Percentiles rank a stretch among this genome's conserved stretches.
phyloP scores from a whole-genome alignment of 2,888 invertebrate genomes.

The Athalia circularis region DNA sequence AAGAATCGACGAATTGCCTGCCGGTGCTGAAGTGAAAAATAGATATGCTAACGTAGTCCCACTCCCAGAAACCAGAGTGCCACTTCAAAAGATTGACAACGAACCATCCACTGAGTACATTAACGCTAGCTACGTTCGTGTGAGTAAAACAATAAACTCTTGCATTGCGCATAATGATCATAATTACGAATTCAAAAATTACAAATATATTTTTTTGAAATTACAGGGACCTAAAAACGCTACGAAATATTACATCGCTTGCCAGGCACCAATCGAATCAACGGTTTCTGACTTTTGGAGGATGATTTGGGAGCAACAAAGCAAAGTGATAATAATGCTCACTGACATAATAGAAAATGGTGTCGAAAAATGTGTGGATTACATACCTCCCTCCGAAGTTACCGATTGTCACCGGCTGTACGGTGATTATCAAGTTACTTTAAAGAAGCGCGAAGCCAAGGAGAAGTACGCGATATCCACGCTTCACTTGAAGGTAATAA shows the following conservation, averaged over 20 bases:
- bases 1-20: conserved; percentile 87
- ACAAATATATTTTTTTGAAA: background rate
- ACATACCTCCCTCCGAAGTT: conserved; percentile 94
- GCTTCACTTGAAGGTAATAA: conserved; percentile 83
- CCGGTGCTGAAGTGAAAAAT: conserved; percentile 93
- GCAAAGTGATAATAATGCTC: conserved; percentile 91
- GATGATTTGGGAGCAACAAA: conserved; percentile 97
- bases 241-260: conserved; percentile 91
- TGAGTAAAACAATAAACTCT: conserved; percentile 74
- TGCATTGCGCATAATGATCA: background rate
- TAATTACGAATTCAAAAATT: background rate
- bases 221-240: conserved; percentile 89
- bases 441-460: conserved; percentile 91
- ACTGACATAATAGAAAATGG: conserved; percentile 94
- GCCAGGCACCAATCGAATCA: conserved; percentile 91
- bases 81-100: conserved; percentile 82
- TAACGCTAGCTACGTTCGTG: conserved; percentile 94
- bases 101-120: conserved; percentile 92
- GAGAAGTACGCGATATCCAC: conserved; percentile 94
- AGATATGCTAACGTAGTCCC: conserved; percentile 97
- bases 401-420: conserved; percentile 90
- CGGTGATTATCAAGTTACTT: conserved; percentile 91
- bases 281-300: conserved; percentile 95
- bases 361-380: conserved; percentile 92
- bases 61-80: conserved; percentile 92